A percentile compares a stretch with the other conserved stretches of the same genome.
Evolutionary conservation across 2,888 invertebrate genomes (phyloP).

Genomic region (Lycia hirtaria): DNA sequence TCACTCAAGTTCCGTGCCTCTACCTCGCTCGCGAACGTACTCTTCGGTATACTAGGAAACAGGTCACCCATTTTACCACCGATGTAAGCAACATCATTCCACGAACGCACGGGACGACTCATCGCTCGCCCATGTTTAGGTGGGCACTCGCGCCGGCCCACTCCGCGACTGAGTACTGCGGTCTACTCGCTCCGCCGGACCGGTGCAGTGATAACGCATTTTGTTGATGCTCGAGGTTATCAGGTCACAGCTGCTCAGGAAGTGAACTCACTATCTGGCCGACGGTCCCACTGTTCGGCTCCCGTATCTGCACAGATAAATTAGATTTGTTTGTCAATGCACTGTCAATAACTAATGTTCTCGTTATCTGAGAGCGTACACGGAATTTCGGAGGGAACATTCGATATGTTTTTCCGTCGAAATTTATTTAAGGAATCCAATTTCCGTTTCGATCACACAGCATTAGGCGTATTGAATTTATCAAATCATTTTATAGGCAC

Average conservation of each 20-base stretch:
- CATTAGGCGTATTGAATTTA: conserved; percentile 22
- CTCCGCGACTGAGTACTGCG: conserved; percentile 62
- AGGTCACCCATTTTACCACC: conserved; percentile 80
- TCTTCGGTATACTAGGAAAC: conserved; percentile 77
- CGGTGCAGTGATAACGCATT: conserved; percentile 74
- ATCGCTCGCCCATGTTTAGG: conserved; percentile 51
- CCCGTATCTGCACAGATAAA: conserved; percentile 69
- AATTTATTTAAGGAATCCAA: conserved; percentile 18
- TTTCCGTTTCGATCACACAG: conserved; percentile 20
- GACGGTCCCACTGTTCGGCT: conserved; percentile 56
- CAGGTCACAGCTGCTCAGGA: conserved; percentile 82
- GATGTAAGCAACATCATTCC: conserved; percentile 67
- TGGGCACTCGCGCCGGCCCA: conserved; percentile 59
- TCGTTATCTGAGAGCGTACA: conserved; percentile 12
- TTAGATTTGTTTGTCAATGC: conserved; percentile 55
- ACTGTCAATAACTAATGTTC: conserved; percentile 40
- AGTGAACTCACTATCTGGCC: conserved; percentile 63
- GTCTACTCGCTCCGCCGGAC: conserved; percentile 54
- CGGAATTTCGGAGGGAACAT: conserved; percentile 4
- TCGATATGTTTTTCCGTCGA: conserved; percentile 4
- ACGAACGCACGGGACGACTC: conserved; percentile 41
- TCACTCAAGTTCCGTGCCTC: conserved; percentile 69
- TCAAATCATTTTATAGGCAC: conserved; percentile 14
- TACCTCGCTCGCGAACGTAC: conserved; percentile 75
- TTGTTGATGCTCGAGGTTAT: conserved; percentile 68